Percentiles rank a stretch among this genome's conserved stretches.
phyloP scores from a whole-genome alignment of 2,888 invertebrate species.

The Tetragnatha montana region DNA sequence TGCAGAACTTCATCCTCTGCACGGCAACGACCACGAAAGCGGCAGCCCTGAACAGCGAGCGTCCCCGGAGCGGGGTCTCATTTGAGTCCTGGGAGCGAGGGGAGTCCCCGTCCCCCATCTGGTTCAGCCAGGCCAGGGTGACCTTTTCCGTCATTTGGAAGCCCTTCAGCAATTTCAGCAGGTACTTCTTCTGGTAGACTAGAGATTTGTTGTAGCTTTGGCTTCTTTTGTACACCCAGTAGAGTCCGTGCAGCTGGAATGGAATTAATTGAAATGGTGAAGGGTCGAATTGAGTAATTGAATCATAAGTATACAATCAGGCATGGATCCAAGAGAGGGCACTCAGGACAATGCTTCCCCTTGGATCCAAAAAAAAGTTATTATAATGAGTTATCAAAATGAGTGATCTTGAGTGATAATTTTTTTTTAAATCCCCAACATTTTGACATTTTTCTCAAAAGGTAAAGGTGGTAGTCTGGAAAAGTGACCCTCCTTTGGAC shows the following conservation, averaged over 20 bases:
- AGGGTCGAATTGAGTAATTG: neutral
- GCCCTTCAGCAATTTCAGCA: slow-evolving; percentile 82
- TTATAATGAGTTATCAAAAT: too few species aligned
- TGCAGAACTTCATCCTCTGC: slow-evolving; percentile 82
- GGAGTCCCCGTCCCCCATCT: slow-evolving; percentile 74
- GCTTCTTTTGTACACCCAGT: slow-evolving; percentile 84
- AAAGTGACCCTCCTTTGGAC: too few species aligned
- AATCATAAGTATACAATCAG: neutral
- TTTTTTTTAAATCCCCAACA: too few species aligned
- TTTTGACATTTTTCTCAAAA: too few species aligned
- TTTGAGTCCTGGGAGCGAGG: slow-evolving; percentile 6
- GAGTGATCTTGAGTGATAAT: too few species aligned
- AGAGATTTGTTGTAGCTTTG: slow-evolving; percentile 92
- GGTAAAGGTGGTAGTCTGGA: too few species aligned
- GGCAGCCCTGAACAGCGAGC: slow-evolving; percentile 78
- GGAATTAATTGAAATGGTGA: slow-evolving; percentile 12
- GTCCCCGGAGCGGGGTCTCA: neutral
- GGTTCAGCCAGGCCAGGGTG: slow-evolving; percentile 77
- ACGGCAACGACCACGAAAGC: slow-evolving; percentile 80
- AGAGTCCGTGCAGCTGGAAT: slow-evolving; percentile 75
- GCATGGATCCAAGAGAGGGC: too few species aligned
- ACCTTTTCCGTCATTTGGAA: slow-evolving; percentile 79
- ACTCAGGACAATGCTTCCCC: too few species aligned
- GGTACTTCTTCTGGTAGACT: slow-evolving; percentile 92
- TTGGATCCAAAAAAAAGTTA: too few species aligned